Base-by-base conservation (phyloP, 2,888 invertebrate species). In the Nematopogon swammerdamellus region DNA sequence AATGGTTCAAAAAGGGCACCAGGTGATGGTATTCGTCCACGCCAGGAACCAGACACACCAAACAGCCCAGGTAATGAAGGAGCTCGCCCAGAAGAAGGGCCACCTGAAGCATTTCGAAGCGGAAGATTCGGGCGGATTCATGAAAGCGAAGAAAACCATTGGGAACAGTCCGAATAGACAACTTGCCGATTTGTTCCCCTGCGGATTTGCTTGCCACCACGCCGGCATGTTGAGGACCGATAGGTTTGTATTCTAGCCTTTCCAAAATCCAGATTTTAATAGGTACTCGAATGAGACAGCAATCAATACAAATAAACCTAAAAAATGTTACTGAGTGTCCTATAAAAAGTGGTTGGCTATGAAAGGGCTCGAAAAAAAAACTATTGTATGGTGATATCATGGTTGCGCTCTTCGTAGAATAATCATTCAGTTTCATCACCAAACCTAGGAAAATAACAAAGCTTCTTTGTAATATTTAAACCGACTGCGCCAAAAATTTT, bases 21-120 rank as follows among this genome's bases (percentile, higher is more conserved):
- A 99, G 81, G 91, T 94, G 0, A 96, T 99, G 95, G 95, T 99
- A 1, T 99, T 99, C 70, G 98, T 99, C 0, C 98, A 99, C 70
- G 96, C 98, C 0, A 85, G 99, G 19, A 98, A 97, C 80, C 95
- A 96, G 10, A 99, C 99, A 0, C 88, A 92, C 29, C 84, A 90
- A 49, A 93, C 95, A 0, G 98, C 97, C 0, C 88, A 87, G 59
- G 83, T 87, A 2, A 69, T 99, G 2, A 86, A 89, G 52, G 95
- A 97, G 59, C 68, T 89, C 53, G 95, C 96, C 0, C 83, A 86
- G 48, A 85, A 88, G 60, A 86, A 88, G 56, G 88, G 88, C 0
- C 87, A 91, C 10, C 72, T 87, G 2, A 81, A 86, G 17, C 58
- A 85, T 11, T 95, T 95, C 58, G 76, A 85, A 57, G 86, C 87